Evolutionary conservation across 2,113 vertebrate genomes (phyloP).

Genomic region (Stomatorhinus ivindoensis): DNA sequence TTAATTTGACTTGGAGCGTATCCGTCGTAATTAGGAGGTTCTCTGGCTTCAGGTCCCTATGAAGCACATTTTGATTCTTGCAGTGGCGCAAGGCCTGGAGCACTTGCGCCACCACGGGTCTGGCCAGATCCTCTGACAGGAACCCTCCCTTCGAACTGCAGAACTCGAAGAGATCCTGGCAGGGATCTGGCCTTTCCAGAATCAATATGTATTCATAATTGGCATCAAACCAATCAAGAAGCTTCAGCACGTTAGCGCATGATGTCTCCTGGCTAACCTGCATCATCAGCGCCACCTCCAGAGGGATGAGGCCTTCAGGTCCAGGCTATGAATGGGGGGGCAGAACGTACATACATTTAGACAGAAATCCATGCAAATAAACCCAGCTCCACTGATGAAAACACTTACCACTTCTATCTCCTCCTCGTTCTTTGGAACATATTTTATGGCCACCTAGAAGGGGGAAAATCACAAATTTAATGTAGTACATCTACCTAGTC

Average conservation of each 20-base stretch:
- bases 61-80: too few species aligned
- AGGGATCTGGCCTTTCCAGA: too few species aligned
- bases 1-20: conserved; percentile 52
- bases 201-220: too few species aligned
- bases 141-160: too few species aligned
- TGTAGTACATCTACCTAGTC: neutral
- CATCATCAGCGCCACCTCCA: conserved; percentile 45
- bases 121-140: too few species aligned
- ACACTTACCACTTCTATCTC: conserved; percentile 39
- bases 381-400: neutral
- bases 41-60: too few species aligned
- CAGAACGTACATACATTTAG: neutral
- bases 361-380: neutral
- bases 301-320: conserved; percentile 31
- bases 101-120: too few species aligned
- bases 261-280: conserved; percentile 30
- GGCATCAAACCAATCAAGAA: too few species aligned
- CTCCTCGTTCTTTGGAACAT: conserved; percentile 38
- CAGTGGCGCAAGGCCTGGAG: too few species aligned
- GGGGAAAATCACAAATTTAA: neutral
- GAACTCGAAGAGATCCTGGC: too few species aligned
- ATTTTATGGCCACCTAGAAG: conserved; percentile 48
- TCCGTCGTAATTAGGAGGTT: too few species aligned
- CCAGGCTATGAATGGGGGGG: neutral
- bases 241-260: neutral